Evolutionary conservation across 1,140 invertebrate genomes (phyloP).

Genomic region (Centruroides vittatus): DNA sequence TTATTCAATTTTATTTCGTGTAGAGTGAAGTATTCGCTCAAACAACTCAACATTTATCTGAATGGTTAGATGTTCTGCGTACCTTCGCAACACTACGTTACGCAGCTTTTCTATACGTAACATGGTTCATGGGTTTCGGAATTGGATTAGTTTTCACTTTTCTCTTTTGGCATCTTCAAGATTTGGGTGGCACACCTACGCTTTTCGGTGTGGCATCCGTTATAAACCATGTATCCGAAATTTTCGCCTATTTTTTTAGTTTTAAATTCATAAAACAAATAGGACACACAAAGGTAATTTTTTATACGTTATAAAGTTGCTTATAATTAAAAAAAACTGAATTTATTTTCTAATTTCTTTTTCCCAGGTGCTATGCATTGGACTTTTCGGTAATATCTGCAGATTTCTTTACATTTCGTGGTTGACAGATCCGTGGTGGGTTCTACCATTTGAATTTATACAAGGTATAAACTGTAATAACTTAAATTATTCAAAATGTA

Average conservation of each 20-base stretch:
- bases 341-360: no score
- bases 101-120: slow-evolving; percentile 84
- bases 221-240: slow-evolving; percentile 97
- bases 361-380: slow-evolving; percentile 69
- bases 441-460: slow-evolving; percentile 93
- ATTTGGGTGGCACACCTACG: slow-evolving; percentile 92
- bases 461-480: slow-evolving; percentile 44
- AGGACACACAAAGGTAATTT: slow-evolving; percentile 72
- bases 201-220: slow-evolving; percentile 96
- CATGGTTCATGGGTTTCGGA: slow-evolving; percentile 99
- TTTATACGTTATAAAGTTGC: background rate
- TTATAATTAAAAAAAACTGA: no score
- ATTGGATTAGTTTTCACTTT: slow-evolving; percentile 98
- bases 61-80: slow-evolving; percentile 78
- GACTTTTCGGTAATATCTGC: slow-evolving; percentile 80
- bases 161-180: slow-evolving; percentile 96
- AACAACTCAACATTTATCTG: slow-evolving; percentile 71
- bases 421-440: slow-evolving; percentile 90
- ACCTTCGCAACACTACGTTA: slow-evolving; percentile 84
- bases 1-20: slow-evolving; percentile 19
- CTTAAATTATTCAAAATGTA: no score
- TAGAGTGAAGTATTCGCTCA: slow-evolving; percentile 87
- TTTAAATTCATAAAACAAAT: slow-evolving; percentile 85
- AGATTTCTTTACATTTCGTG: slow-evolving; percentile 94
- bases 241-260: slow-evolving; percentile 96